A percentile compares a stretch with the other conserved stretches of the same genome.
These are phyloP conservation scores for Paradisaea rubra DNA, from an alignment of 2,113 vertebrate species.

Conservation along the genomic window DNA sequence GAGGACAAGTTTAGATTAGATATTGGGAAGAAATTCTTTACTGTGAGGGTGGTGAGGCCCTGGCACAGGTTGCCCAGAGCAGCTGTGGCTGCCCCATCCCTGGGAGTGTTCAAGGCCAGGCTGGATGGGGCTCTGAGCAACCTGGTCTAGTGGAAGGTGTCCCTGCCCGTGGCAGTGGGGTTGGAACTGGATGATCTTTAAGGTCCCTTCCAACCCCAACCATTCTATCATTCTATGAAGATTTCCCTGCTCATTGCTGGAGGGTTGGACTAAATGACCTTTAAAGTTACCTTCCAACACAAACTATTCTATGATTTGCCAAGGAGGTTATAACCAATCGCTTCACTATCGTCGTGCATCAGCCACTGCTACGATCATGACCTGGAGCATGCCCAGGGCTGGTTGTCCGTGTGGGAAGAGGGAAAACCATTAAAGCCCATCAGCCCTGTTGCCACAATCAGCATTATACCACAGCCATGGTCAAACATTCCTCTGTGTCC, in stretches of 20 bases:
- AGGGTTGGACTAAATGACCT: background rate
- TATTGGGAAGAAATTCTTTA: background rate
- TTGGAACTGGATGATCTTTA: background rate
- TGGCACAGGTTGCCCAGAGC: background rate
- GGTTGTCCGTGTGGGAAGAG: background rate
- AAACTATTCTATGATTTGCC: background rate
- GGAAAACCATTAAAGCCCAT: background rate
- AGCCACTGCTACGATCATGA: accelerated
- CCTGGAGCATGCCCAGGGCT: background rate
- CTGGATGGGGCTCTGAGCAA: background rate
- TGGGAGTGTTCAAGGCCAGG: background rate
- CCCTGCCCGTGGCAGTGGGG: background rate
- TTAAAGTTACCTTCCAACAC: background rate
- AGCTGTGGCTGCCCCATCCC: background rate
- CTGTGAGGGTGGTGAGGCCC: background rate
- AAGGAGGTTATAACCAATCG: background rate
- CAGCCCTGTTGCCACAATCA: background rate
- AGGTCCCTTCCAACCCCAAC: background rate
- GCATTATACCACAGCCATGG: accelerated
- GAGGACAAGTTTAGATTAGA: background rate
- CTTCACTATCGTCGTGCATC: background rate
- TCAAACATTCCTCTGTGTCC: background rate
- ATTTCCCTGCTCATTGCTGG: background rate
- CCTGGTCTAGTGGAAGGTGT: background rate
- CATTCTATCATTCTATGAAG: background rate